phyloP scores from a whole-genome alignment of 2,888 invertebrate genomes.

The Schizotus pectinicornis region DNA sequence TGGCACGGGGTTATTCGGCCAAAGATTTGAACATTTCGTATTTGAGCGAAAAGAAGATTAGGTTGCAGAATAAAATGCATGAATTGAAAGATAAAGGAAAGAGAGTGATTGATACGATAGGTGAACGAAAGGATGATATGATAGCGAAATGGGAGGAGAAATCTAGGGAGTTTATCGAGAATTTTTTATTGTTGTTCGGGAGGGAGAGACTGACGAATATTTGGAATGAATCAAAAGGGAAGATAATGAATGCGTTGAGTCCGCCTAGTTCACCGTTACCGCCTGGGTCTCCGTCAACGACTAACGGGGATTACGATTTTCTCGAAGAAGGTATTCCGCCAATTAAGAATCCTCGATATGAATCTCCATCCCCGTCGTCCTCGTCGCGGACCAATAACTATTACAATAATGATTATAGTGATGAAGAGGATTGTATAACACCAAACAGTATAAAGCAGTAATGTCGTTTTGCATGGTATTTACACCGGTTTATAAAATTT shows the following conservation, averaged over 20 bases:
- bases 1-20: conserved; percentile 96
- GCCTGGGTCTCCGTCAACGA: conserved; percentile 51
- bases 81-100: conserved; percentile 93
- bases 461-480: background rate
- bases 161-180: conserved; percentile 95
- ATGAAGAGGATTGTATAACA: conserved; percentile 48
- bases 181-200: conserved; percentile 93
- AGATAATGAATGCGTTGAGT: conserved; percentile 88
- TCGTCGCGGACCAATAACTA: conserved; percentile 36
- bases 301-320: conserved; percentile 52
- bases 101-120: conserved; percentile 80
- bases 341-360: conserved; percentile 54
- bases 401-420: conserved; percentile 50
- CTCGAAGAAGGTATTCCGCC: conserved; percentile 54
- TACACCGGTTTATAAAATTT: conserved; percentile 9
- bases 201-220: conserved; percentile 84
- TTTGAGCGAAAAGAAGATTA: conserved; percentile 96
- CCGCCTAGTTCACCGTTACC: conserved; percentile 80
- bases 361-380: conserved; percentile 46
- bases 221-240: conserved; percentile 91
- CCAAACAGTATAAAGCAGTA: conserved; percentile 19
- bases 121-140: conserved; percentile 87
- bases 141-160: conserved; percentile 98
- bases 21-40: conserved; percentile 99
- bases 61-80: conserved; percentile 96